phyloP scores from a whole-genome alignment of 1,140 invertebrate genomes.

The Nilaparvata lugens region DNA sequence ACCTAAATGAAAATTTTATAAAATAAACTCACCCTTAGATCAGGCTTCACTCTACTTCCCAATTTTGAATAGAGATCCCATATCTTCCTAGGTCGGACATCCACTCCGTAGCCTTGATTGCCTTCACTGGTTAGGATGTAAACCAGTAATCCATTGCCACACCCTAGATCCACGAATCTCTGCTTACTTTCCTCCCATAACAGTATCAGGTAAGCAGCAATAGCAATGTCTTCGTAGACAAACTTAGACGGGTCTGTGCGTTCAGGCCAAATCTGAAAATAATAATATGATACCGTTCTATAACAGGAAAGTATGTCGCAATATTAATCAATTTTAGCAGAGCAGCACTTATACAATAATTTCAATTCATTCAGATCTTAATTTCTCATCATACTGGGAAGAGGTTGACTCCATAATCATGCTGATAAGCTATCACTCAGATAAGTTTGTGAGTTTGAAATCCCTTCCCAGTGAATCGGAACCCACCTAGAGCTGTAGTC shows the following conservation, averaged over 20 bases:
- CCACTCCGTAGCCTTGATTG: constrained; percentile 76
- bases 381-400: too few species aligned
- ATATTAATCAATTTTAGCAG: not conserved
- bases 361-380: not conserved
- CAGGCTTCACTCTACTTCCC: too few species aligned
- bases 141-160: constrained; percentile 93
- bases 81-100: constrained; percentile 80
- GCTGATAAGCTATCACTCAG: too few species aligned
- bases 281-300: constrained; percentile 1
- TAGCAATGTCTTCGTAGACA: constrained; percentile 94
- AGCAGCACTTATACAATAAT: not conserved
- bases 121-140: constrained; percentile 80
- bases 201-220: constrained; percentile 82
- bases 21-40: not conserved
- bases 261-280: constrained; percentile 69
- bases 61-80: constrained; percentile 67
- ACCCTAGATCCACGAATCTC: constrained; percentile 88
- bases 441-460: too few species aligned
- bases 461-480: too few species aligned
- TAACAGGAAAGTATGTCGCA: not conserved
- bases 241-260: constrained; percentile 89
- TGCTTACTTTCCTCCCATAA: constrained; percentile 56
- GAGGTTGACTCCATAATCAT: too few species aligned
- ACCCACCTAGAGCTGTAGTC: too few species aligned
- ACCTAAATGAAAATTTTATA: not conserved